A percentile compares a stretch with the other conserved stretches of the same genome.
Evolutionary conservation across 1,140 invertebrate genomes (phyloP).

Genomic region (Drosophila arawakana): DNA sequence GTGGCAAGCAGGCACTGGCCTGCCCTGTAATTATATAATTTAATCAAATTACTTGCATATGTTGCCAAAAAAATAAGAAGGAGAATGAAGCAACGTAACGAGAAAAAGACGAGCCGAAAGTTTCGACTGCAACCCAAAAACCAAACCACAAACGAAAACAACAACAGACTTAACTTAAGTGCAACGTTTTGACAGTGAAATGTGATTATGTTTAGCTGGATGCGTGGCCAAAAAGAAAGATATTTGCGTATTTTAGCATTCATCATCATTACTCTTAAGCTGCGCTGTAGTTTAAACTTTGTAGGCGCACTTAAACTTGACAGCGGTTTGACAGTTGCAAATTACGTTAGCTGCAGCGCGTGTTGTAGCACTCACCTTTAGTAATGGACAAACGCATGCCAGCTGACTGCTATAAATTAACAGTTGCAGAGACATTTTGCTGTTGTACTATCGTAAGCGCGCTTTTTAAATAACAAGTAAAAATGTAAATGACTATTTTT

Average conservation of each 20-base stretch:
- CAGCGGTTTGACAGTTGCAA: constrained; percentile 75
- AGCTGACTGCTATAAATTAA: constrained; percentile 14
- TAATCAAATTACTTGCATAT: constrained; percentile 83
- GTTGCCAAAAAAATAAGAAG: constrained; percentile 67
- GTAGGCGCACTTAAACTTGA: constrained; percentile 66
- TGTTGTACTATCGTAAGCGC: background rate
- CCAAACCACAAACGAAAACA: constrained; percentile 28
- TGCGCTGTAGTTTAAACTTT: constrained; percentile 55
- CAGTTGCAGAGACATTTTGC: background rate
- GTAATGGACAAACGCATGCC: background rate
- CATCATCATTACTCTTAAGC: constrained; percentile 78
- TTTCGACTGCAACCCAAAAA: constrained; percentile 21
- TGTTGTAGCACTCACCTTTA: constrained; percentile 6
- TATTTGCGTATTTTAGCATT: constrained; percentile 81
- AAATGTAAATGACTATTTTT: no score
- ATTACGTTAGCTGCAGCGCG: constrained; percentile 40
- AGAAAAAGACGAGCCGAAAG: constrained; percentile 47
- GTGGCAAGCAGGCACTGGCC: constrained; percentile 38
- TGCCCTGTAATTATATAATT: constrained; percentile 81
- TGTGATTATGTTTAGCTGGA: constrained; percentile 58
- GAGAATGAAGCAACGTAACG: constrained; percentile 16
- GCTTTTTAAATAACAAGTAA: no score
- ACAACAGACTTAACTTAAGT: constrained; percentile 59
- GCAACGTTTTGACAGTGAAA: constrained; percentile 78
- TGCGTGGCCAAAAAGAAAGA: constrained; percentile 69